A percentile compares a stretch with the other conserved stretches of the same genome.
phyloP scores from a whole-genome alignment of 1,140 invertebrate genomes.

The Procambarus virginalis region DNA sequence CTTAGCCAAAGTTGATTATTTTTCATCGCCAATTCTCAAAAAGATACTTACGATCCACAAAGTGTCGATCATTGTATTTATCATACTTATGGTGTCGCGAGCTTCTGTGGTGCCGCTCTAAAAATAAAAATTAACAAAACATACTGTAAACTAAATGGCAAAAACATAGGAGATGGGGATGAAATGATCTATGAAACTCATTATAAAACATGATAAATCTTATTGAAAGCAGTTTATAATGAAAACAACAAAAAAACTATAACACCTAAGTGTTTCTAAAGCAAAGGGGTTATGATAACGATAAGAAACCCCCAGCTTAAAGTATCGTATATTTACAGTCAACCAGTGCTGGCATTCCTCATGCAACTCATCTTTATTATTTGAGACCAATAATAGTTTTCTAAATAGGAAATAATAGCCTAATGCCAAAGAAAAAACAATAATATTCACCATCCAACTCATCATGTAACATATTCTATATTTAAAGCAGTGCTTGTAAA shows the following conservation, averaged over 20 bases:
- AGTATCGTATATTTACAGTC: not conserved
- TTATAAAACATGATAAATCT: not conserved
- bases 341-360: not conserved
- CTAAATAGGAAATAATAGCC: too few relatives aligned
- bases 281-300: not conserved
- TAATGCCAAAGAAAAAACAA: too few relatives aligned
- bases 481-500: too few relatives aligned
- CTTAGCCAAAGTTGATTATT: slow-evolving; percentile 19
- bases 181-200: slow-evolving; percentile 21
- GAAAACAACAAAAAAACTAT: not conserved
- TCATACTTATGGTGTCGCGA: slow-evolving; percentile 81
- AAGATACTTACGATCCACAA: slow-evolving; percentile 71
- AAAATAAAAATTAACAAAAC: slow-evolving; percentile 70
- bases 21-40: slow-evolving; percentile 36
- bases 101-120: slow-evolving; percentile 75
- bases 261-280: not conserved
- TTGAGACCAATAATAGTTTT: not conserved
- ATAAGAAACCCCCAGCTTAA: not conserved
- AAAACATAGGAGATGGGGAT: slow-evolving; percentile 44
- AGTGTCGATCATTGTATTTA: slow-evolving; percentile 78
- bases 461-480: too few relatives aligned
- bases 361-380: not conserved
- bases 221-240: not conserved
- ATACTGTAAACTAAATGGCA: slow-evolving; percentile 54
- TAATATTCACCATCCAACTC: too few relatives aligned